A percentile compares a stretch with the other conserved stretches of the same genome.
These are phyloP conservation scores for Chromis chromis DNA, from an alignment of 2,797 vertebrate species.

Conservation along the genomic window DNA sequence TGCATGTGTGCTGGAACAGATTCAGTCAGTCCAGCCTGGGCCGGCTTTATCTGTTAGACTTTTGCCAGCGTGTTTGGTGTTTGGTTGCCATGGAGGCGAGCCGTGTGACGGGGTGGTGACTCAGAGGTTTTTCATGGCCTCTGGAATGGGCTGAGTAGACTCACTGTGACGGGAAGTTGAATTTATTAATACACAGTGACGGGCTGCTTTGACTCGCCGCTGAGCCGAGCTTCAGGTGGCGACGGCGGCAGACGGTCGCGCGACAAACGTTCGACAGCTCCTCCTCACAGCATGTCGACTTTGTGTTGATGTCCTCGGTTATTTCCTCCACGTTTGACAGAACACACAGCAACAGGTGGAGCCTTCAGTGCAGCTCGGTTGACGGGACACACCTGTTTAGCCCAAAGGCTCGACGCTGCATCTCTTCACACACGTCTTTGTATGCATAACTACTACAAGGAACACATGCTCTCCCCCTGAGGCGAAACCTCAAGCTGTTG, in stretches of 20 bases:
- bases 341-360: slow-evolving; percentile 50
- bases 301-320: slow-evolving; percentile 8
- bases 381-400: slow-evolving; percentile 61
- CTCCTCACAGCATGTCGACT: slow-evolving; percentile 1
- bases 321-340: slow-evolving; percentile 4
- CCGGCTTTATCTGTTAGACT: slow-evolving; percentile 38
- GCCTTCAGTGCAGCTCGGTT: slow-evolving; percentile 17
- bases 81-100: slow-evolving; percentile 77
- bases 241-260: slow-evolving; percentile 8
- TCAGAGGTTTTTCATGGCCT: slow-evolving; percentile 76
- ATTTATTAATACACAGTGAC: slow-evolving; percentile 65
- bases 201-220: not conserved
- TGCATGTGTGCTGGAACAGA: slow-evolving; percentile 41
- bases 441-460: slow-evolving; percentile 12
- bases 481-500: slow-evolving; percentile 35
- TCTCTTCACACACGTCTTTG: slow-evolving; percentile 49
- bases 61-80: slow-evolving; percentile 72
- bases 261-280: not conserved
- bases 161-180: slow-evolving; percentile 50
- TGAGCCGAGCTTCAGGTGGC: slow-evolving; percentile 1
- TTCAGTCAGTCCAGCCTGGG: slow-evolving; percentile 19
- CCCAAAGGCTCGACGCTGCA: slow-evolving; percentile 32
- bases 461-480: slow-evolving; percentile 41
- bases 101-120: slow-evolving; percentile 78
- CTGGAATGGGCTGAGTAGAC: slow-evolving; percentile 58